Conservation (phyloP, 2,113 vertebrate genomes). For the Serilophus lunatus region DNA sequence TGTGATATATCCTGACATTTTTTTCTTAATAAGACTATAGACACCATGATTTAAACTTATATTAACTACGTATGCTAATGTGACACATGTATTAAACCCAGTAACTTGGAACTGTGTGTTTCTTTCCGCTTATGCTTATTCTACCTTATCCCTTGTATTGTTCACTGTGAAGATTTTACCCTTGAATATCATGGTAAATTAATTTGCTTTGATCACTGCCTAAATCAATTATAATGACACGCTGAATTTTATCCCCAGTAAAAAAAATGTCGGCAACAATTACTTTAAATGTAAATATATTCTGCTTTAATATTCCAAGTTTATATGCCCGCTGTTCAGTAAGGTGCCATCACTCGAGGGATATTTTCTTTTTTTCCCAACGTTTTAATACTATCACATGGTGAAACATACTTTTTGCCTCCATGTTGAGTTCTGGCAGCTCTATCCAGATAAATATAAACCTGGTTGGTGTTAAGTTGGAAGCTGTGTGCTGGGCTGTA, state of each 20-base stretch:
- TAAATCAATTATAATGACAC: slow-evolving; percentile 19
- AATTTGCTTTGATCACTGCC: slow-evolving; percentile 16
- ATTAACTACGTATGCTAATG: background rate
- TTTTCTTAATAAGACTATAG: background rate
- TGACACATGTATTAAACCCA: background rate
- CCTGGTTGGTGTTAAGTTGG: background rate
- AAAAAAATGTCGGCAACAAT: background rate
- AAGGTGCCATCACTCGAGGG: background rate
- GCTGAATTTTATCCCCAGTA: background rate
- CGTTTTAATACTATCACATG: background rate
- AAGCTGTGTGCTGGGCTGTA: background rate
- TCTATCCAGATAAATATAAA: background rate
- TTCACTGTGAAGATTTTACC: background rate
- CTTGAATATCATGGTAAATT: slow-evolving; percentile 16
- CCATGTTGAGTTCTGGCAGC: background rate
- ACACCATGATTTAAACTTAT: background rate
- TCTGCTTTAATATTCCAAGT: background rate
- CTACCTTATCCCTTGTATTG: background rate
- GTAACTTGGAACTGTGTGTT: background rate
- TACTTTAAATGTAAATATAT: slow-evolving; percentile 40
- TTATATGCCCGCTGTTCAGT: background rate
- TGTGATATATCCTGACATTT: background rate
- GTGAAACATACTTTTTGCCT: background rate
- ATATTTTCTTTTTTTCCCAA: background rate
- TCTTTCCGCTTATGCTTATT: background rate